A percentile compares a stretch with the other conserved stretches of the same genome.
These are phyloP conservation scores for Neocrepidodera transversa DNA, from an alignment of 2,888 invertebrate genomes.

Conservation along the genomic window DNA sequence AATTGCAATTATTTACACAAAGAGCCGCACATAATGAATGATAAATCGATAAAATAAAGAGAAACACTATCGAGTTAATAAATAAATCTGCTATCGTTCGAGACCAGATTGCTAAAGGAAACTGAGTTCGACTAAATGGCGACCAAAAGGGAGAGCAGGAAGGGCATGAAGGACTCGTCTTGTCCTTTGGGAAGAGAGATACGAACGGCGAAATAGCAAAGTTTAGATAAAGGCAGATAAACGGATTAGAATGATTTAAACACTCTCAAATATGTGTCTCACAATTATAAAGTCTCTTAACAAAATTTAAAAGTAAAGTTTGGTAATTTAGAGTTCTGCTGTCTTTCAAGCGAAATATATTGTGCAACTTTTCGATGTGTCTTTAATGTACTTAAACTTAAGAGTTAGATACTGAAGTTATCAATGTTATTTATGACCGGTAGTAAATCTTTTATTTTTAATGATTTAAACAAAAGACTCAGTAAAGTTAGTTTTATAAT, in stretches of 20 bases:
- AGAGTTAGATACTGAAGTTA: background rate
- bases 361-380: constrained; percentile 23
- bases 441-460: no score
- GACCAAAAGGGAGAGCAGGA: constrained; percentile 43
- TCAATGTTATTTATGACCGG: background rate
- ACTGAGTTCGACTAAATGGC: constrained; percentile 44
- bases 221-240: constrained; percentile 58
- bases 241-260: constrained; percentile 58
- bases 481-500: no score
- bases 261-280: constrained; percentile 56
- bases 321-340: constrained; percentile 38
- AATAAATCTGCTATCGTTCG: constrained; percentile 30
- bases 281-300: constrained; percentile 52
- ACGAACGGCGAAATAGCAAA: constrained; percentile 55
- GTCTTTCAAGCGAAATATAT: constrained; percentile 22
- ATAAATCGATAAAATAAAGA: constrained; percentile 21
- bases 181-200: constrained; percentile 50
- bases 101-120: constrained; percentile 33
- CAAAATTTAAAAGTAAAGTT: constrained; percentile 54
- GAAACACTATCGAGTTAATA: constrained; percentile 26
- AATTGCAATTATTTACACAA: background rate
- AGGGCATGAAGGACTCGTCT: constrained; percentile 34
- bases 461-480: no score
- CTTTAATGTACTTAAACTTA: constrained; percentile 28
- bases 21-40: constrained; percentile 9